These are phyloP conservation scores for Temnothorax nylanderi DNA, from an alignment of 1,140 invertebrate genomes.

Conservation along the genomic window DNA sequence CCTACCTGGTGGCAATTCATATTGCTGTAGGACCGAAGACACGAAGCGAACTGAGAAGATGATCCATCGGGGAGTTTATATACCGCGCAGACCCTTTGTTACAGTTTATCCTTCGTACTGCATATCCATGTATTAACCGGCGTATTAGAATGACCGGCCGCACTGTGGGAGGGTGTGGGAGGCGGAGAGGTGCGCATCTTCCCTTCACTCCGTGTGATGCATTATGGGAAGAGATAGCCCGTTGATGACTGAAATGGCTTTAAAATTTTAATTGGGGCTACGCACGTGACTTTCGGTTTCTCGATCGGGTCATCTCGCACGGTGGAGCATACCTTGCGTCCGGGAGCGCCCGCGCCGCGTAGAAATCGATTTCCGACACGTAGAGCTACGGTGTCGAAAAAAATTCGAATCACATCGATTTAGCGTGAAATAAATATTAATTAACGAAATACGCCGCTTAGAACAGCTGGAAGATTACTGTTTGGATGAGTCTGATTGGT, in stretches of 20 bases:
- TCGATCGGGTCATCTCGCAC: slow-evolving; percentile 37
- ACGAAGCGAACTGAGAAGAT: slow-evolving; percentile 80
- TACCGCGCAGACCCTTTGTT: slow-evolving; percentile 82
- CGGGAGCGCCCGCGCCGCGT: background rate
- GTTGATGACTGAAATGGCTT: slow-evolving; percentile 74
- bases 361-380: slow-evolving; percentile 7
- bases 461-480: background rate
- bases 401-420: background rate
- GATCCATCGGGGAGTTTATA: slow-evolving; percentile 80
- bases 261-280: slow-evolving; percentile 81
- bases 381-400: background rate
- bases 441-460: background rate
- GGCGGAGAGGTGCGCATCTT: slow-evolving; percentile 75
- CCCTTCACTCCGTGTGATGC: slow-evolving; percentile 78
- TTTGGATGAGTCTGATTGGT: background rate
- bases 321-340: background rate
- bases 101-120: slow-evolving; percentile 80
- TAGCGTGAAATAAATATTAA: background rate
- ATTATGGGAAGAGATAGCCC: slow-evolving; percentile 65
- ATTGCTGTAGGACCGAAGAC: slow-evolving; percentile 79
- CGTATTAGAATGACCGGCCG: slow-evolving; percentile 73
- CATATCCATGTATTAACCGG: slow-evolving; percentile 72
- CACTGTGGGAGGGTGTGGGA: slow-evolving; percentile 70
- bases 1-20: slow-evolving; percentile 81
- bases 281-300: slow-evolving; percentile 71